Base-by-base conservation (phyloP, 2,113 vertebrate species). In the Sylvilagus bachmani region DNA sequence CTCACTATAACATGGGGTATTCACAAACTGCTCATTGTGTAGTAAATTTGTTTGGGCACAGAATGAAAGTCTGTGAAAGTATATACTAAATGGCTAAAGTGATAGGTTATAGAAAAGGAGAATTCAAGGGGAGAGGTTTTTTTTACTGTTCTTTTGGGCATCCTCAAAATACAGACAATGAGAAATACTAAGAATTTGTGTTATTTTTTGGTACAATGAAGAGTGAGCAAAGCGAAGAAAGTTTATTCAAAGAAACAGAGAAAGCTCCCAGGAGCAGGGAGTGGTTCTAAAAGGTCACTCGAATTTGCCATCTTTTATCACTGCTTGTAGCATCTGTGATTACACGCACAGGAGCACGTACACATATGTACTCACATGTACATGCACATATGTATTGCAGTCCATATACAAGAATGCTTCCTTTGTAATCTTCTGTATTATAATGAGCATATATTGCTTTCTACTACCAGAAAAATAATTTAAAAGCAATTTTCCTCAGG, bases 381-480 rank as follows among this genome's bases (percentile, higher is more conserved):
- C 27, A 19, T 10, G 25, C 3, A 55, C 5, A 10, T 3, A 14
- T 38, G 3, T 36, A 31, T 53, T 67, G 38, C 44, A 69, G 66
- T 86, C 38, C 31, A 33, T 25, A 82, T 58, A 67, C 2, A 94
- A 85, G 25, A 17, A 79, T 53, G 13, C 62, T 85, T 91, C 74
- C 61, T 94, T 89, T 69, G 29, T 22, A 78, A 80, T 69, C 9
- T 38, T 89, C 36, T 87, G 14, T 70, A 92, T 51, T 93, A 90
- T 58, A 94, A 85, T 29, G 38, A 82, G 9, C 4, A 49, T 21
- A 13, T 27, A 55, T 22, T 91, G 51, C 44, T 93, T 95, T 90
- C 14, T 64, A 73, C 36, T 90, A 83, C 66, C 25, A 67, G 49
- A 92, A 93, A 84, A 88, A 80, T 71, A 85, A 89, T 71, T 80